Conservation (phyloP, 64 coral and sea anemone genomes). For the Exaiptasia diaphana region DNA sequence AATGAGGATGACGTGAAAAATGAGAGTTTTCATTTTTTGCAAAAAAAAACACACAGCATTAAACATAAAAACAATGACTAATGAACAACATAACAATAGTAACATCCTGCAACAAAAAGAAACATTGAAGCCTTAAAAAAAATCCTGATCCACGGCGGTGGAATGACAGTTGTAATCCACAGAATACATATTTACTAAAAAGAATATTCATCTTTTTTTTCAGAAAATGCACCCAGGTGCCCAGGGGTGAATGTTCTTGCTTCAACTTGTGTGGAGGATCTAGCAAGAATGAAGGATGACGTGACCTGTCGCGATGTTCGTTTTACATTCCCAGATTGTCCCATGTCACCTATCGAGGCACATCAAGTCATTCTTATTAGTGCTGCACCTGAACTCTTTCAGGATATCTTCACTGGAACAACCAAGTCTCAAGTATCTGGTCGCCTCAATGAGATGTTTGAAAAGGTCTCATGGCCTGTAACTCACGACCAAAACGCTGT, state of each 20-base stretch:
- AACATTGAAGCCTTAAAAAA: too few relatives aligned
- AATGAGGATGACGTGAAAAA: too few relatives aligned
- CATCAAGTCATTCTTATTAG: conserved; percentile 1
- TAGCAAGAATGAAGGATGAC: not conserved
- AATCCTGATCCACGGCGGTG: too few relatives aligned
- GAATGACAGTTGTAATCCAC: too few relatives aligned
- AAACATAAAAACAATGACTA: too few relatives aligned
- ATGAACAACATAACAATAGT: too few relatives aligned
- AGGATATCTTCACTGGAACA: not conserved
- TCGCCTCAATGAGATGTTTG: not conserved
- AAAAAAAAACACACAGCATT: too few relatives aligned
- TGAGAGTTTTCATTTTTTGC: too few relatives aligned
- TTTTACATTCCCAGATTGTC: not conserved
- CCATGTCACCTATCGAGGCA: not conserved
- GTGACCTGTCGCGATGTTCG: not conserved
- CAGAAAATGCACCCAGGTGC: not conserved
- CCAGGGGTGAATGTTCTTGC: not conserved
- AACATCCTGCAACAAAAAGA: too few relatives aligned
- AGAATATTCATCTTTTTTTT: not conserved
- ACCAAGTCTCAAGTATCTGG: not conserved
- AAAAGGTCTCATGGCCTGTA: not conserved
- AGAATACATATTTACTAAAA: too few relatives aligned
- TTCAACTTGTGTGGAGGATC: not conserved
- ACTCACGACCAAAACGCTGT: not conserved
- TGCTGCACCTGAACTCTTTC: not conserved